phyloP scores from a whole-genome alignment of 2,797 vertebrate species.

The Hoplostethus atlanticus region DNA sequence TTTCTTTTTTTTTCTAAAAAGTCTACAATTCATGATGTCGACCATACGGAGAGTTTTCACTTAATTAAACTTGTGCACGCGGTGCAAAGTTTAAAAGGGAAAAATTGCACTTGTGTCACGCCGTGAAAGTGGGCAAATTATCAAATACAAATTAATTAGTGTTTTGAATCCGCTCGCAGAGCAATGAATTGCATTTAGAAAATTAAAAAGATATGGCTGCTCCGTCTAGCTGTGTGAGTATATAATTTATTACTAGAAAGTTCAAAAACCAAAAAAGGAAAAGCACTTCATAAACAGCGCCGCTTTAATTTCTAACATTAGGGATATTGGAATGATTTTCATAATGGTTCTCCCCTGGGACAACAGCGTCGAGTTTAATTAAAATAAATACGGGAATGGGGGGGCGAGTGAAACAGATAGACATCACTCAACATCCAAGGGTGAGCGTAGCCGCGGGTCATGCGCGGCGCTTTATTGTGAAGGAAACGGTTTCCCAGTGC shows the following conservation, averaged over 20 bases:
- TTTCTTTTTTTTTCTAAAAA: slow-evolving; percentile 46
- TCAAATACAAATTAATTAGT: slow-evolving; percentile 88
- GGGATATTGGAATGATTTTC: slow-evolving; percentile 60
- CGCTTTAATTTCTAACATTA: slow-evolving; percentile 69
- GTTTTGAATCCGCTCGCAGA: slow-evolving; percentile 78
- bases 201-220: slow-evolving; percentile 85
- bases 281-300: slow-evolving; percentile 65
- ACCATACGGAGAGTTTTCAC: slow-evolving; percentile 76
- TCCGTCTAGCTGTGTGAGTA: slow-evolving; percentile 53
- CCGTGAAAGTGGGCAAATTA: slow-evolving; percentile 84
- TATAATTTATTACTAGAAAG: slow-evolving; percentile 77
- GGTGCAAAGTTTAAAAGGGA: slow-evolving; percentile 81
- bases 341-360: slow-evolving; percentile 70
- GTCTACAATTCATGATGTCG: slow-evolving; percentile 71
- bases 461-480: slow-evolving; percentile 10
- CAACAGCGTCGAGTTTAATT: slow-evolving; percentile 70
- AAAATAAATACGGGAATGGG: slow-evolving; percentile 68
- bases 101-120: slow-evolving; percentile 73
- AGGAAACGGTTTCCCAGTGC: not conserved
- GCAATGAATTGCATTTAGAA: slow-evolving; percentile 84
- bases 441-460: slow-evolving; percentile 50
- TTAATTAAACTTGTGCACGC: slow-evolving; percentile 86
- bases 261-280: slow-evolving; percentile 64
- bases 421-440: slow-evolving; percentile 43
- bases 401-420: slow-evolving; percentile 53